These are phyloP conservation scores for Sporophila hypoxantha DNA, from an alignment of 2,113 vertebrate species.

Conservation along the genomic window DNA sequence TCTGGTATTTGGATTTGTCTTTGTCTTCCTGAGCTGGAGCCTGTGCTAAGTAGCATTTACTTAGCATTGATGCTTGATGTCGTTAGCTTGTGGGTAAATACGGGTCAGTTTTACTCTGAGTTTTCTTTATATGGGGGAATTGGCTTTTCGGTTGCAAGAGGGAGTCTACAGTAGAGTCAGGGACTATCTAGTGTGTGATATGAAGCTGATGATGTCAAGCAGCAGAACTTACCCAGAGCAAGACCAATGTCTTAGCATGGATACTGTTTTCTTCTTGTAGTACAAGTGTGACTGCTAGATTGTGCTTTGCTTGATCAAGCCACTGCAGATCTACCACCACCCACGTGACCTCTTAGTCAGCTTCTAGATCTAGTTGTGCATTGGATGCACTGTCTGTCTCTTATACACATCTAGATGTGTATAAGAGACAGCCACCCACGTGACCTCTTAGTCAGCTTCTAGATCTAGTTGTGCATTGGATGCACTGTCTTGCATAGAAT, in stretches of 20 bases:
- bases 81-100: not conserved
- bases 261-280: not conserved
- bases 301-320: not conserved
- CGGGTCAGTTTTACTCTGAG: not conserved
- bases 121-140: not conserved
- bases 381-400: conserved; percentile 9
- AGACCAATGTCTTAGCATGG: not conserved
- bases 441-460: not conserved
- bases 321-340: not conserved
- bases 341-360: not conserved
- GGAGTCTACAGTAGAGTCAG: not conserved
- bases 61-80: not conserved
- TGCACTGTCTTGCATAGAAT: not conserved
- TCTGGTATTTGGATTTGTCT: not conserved
- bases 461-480: not conserved
- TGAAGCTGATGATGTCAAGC: not conserved
- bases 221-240: conserved; percentile 18
- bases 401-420: no score
- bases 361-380: conserved; percentile 1
- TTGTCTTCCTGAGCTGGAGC: not conserved
- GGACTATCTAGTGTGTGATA: not conserved
- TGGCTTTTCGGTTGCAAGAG: not conserved
- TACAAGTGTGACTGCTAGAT: not conserved
- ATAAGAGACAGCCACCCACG: no score
- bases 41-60: not conserved